Base-by-base conservation (phyloP, 2,797 vertebrate species). In the Lateolabrax maculatus region DNA sequence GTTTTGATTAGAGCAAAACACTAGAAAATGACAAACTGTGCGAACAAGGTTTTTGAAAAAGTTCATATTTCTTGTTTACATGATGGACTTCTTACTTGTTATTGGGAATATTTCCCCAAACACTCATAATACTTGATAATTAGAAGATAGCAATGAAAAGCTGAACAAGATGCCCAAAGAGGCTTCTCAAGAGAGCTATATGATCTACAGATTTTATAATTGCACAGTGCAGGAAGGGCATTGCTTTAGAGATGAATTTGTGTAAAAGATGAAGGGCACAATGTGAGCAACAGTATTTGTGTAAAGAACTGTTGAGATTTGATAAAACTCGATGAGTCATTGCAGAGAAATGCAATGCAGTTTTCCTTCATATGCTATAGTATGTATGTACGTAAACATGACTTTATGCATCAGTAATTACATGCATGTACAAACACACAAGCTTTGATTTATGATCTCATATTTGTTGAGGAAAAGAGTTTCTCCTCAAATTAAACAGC, bases 181-280 rank as follows among this genome's bases (percentile, higher is more conserved):
- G 53, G 55, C 21, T 64, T 87, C 91, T 81, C 89, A 2, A 60
- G 87, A 85, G 90, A 81, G 71, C 71, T 48, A 52, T 87, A 61
- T 76, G 76, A 87, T 89, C 75, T 85, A 67, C 68, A 76, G 74
- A 56, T 78, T 94, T 93, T 88, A 90, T 84, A 84, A 85, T 79
- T 76, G 81, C 84, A 76, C 21, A 12, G 80, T 75, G 77, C 67
- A 66, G 80, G 55, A 62, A 12, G 72, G 70, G 60, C 69, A 19
- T 43, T 64, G 48, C 71, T 53, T 64, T 18, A 78, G 67, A 55
- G 65, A 75, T 83, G 84, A 44, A 87, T 89, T 80, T 75, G 56
- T 75, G 34, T 72, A 58, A 74, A 86, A 72, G 80, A 49, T 74
- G 78, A 83, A 81, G 73, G 85, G 56, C 75, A 82, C 62, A 27